phyloP scores from a whole-genome alignment of 2,113 vertebrate genomes.

The Sapajus apella region DNA sequence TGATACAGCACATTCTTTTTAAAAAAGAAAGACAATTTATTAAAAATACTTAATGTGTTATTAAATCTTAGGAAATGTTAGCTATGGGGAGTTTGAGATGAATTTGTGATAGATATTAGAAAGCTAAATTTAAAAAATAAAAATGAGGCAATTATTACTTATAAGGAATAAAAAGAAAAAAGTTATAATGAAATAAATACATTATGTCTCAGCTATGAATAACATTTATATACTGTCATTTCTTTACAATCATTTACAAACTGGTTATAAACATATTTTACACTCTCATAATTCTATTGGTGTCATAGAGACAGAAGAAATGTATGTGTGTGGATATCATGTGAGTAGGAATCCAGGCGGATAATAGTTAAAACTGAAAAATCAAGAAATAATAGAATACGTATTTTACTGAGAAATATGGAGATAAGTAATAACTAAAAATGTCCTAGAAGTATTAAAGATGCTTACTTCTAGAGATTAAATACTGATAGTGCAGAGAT shows the following conservation, averaged over 20 bases:
- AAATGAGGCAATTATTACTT: background rate
- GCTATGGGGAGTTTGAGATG: background rate
- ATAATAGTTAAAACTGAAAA: background rate
- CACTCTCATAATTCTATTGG: background rate
- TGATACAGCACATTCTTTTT: background rate
- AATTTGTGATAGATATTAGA: background rate
- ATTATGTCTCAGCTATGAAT: background rate
- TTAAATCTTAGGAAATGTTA: background rate
- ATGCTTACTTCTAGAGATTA: background rate
- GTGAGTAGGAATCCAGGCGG: background rate
- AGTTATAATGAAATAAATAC: background rate
- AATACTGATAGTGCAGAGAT: background rate
- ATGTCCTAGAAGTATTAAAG: background rate
- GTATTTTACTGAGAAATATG: background rate
- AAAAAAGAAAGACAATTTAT: background rate
- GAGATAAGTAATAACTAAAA: background rate
- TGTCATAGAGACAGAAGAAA: background rate
- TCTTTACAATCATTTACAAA: background rate
- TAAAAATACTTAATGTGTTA: background rate
- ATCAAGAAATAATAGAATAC: background rate
- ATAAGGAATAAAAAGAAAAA: background rate
- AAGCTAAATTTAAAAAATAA: background rate
- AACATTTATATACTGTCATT: background rate
- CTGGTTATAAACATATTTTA: background rate
- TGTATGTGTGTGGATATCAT: background rate